Conservation (phyloP, 2,797 vertebrate genomes). For the Bovichtus diacanthus region DNA sequence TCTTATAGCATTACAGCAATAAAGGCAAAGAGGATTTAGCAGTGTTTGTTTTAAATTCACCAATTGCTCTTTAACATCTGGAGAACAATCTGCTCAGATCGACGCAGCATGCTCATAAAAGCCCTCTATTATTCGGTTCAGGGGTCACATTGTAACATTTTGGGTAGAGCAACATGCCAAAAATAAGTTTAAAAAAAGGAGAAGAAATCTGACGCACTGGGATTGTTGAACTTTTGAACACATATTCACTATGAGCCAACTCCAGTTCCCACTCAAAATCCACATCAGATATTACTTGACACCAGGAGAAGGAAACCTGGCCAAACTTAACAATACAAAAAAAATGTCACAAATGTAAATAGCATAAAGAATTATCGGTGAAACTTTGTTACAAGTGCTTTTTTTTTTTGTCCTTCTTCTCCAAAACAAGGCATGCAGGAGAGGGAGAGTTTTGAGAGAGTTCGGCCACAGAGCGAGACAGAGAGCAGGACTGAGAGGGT, state of each 20-base stretch:
- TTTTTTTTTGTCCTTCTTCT: neutral
- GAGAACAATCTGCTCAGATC: neutral
- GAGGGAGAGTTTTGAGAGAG: constrained; percentile 7
- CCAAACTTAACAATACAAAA: constrained; percentile 53
- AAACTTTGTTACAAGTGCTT: constrained; percentile 7
- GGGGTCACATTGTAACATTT: neutral
- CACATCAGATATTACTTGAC: constrained; percentile 57
- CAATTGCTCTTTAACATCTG: neutral
- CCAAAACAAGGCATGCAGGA: constrained; percentile 18
- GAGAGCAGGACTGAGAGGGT: constrained; percentile 46
- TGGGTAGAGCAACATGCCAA: neutral
- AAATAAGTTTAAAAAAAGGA: neutral
- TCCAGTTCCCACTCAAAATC: constrained; percentile 56
- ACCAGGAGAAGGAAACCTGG: constrained; percentile 42
- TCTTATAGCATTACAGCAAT: neutral
- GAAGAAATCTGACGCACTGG: neutral
- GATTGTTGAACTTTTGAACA: neutral
- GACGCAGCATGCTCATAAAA: neutral
- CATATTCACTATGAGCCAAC: constrained; percentile 8
- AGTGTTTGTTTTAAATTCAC: neutral
- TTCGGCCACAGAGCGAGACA: constrained; percentile 32
- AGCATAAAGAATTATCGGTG: constrained; percentile 46
- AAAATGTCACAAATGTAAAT: constrained; percentile 56
- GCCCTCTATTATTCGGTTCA: neutral
- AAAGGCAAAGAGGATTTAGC: neutral